Evolutionary conservation across 2,113 vertebrate species (phyloP), one percentile per base, ranked within the genome.

Genomic region (Serinus canaria): DNA sequence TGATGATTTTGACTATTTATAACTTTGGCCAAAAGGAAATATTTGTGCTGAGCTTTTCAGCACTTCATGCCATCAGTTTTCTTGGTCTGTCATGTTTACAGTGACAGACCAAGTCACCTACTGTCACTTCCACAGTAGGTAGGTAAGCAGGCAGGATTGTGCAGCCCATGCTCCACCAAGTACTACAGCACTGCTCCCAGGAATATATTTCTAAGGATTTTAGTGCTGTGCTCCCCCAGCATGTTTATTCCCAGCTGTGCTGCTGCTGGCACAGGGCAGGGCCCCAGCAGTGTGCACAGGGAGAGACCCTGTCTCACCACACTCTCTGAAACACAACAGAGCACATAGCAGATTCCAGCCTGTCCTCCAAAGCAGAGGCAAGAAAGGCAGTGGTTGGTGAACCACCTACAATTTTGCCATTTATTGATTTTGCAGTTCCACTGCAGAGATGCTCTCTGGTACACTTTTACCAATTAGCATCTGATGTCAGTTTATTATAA

Each of bases 251-350:
- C 50, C 11, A 18, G 59, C n/a, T 4, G 23, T 2, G 13, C 73
- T 19, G 33, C 25, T 21, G 37, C 63, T 24, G 37, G 19, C 33
- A 11, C 44, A 7, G 49, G 31, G 53, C 60, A n/a, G 22, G 64
- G 50, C 15, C 9, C 44, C 58, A 13, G 9, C 49, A 33, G 4
- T 0, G 0, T 2, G 11, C 8, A 2, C 28, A 8, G 25, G 24
- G 35, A 31, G 9, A 22, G 13, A 31, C 2, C 33, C 44, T n/a
- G 4, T 22, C 60, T 63, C 4, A 0, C 20, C 33, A 3, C 4
- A 0, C 33, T 25, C 50, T 27, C 69, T 59, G 33, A 12, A 31
- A 28, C 30, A 6, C 9, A 47, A 5, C 33, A 21, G 30, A 69
- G 3, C 3, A 28, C 55, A 4, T 7, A 52, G 47, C 17, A 50